Evolutionary conservation across 64 coral and sea anemone species (phyloP), one percentile per base, ranked within the genome.

Genomic region (Montipora foliosa): DNA sequence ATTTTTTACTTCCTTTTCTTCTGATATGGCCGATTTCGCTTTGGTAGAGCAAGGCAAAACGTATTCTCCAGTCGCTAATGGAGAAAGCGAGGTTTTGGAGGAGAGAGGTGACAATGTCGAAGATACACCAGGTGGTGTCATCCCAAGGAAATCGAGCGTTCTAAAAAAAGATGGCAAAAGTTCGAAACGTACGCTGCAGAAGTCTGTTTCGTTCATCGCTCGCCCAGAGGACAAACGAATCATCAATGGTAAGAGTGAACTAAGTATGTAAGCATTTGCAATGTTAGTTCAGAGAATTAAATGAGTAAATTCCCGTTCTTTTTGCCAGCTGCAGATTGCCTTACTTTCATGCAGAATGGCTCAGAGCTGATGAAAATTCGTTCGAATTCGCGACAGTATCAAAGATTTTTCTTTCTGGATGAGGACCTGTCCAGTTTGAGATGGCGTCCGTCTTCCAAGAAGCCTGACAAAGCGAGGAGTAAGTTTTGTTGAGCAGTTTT

Each of bases 301-400:
- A 90, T 75, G 67, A 87, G 95, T 75, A 77, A 20, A 83, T 92
- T 90, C 48, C 83, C 77, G 83, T 81, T 80, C 61, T 92, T 91
- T 70, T 79, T 77, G 9, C 45, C 66, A 99, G 98, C 98, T 71
- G 92, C 89, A 50, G 98, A 99, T 49, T 99, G 98, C 89, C 78
- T 99, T 57, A 90, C 92, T 8, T 96, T 96, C 44, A 99, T 99
- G 91, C 98, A 95, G 82, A 99, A 92, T 99, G 98, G 95, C 13
- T 96, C 87, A 16, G 98, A 99, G 81, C 89, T 99, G 44, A 96
- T 96, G 91, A 99, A 99, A 95, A 94, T 99, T 76, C 95, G 98
- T 61, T 99, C 98, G 16, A 96, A 96, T 58, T 99, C 95, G 6
- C 24, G 97, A 74, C 97, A 99, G 83, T 99, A 99, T 64, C 92